Conservation (phyloP, 2,113 vertebrate genomes). For the Sprattus sprattus region DNA sequence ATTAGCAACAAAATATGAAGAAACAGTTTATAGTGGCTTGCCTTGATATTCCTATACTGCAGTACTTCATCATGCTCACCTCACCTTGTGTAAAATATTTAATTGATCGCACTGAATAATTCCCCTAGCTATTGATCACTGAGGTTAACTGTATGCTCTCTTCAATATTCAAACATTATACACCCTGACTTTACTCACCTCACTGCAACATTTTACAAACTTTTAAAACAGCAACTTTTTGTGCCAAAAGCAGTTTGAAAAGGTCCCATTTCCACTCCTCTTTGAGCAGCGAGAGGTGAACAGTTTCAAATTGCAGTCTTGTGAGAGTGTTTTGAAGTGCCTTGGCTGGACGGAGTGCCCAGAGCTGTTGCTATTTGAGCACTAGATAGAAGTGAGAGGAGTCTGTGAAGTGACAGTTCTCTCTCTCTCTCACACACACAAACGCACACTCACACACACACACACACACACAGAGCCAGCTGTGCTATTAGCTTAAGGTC, state of each 20-base stretch:
- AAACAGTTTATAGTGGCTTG: neutral
- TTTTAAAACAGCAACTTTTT: neutral
- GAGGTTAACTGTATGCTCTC: neutral
- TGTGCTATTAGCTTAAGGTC: constrained; percentile 28
- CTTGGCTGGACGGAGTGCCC: neutral
- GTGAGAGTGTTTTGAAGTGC: neutral
- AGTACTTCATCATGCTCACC: neutral
- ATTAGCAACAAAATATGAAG: neutral
- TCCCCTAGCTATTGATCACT: neutral
- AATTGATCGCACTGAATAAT: neutral
- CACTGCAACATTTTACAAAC: neutral
- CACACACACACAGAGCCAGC: neutral
- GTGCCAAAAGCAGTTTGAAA: neutral
- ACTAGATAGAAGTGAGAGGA: neutral
- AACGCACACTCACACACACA: neutral
- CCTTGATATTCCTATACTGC: neutral
- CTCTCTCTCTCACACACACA: neutral
- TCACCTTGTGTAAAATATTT: neutral
- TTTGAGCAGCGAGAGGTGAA: neutral
- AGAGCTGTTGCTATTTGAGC: neutral
- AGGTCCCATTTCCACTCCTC: neutral
- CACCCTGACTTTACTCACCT: neutral
- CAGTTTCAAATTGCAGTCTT: neutral
- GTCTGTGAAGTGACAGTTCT: neutral
- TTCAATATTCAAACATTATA: neutral